These are phyloP conservation scores for Connochaetes taurinus DNA, from an alignment of 2,113 vertebrate genomes.

Conservation along the genomic window DNA sequence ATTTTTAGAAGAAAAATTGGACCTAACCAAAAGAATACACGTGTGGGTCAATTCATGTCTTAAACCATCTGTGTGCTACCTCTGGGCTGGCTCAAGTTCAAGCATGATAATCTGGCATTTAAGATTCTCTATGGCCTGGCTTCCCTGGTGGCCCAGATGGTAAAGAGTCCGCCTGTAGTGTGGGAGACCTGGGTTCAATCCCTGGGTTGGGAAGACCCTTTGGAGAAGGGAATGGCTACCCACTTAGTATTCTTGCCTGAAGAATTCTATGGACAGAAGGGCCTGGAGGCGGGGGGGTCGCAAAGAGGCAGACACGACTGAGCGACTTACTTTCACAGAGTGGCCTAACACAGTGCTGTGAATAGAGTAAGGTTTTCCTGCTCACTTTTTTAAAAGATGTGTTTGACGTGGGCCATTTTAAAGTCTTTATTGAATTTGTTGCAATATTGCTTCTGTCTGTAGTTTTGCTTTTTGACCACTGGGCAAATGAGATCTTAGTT, in stretches of 20 bases:
- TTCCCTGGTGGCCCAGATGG: neutral
- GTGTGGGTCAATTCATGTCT: neutral
- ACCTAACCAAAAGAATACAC: neutral
- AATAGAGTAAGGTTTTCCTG: neutral
- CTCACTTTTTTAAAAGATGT: neutral
- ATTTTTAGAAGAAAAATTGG: neutral
- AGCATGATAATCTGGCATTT: neutral
- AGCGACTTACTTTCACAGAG: neutral
- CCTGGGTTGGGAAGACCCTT: neutral
- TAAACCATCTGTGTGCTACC: neutral
- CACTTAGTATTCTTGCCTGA: neutral
- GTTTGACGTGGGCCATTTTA: neutral
- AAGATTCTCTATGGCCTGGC: neutral
- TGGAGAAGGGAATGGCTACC: neutral
- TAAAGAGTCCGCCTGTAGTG: neutral
- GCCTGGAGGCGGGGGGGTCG: neutral
- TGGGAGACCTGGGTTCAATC: neutral
- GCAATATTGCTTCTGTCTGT: neutral
- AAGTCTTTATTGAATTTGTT: neutral
- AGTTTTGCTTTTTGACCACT: neutral
- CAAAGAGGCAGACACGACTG: neutral
- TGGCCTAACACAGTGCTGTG: neutral
- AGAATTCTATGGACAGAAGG: neutral
- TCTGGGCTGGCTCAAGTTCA: neutral
- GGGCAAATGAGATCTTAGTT: neutral